Percentiles rank a stretch among this genome's conserved stretches.
phyloP scores from a whole-genome alignment of 1,140 invertebrate genomes.

The Lucilia cuprina region DNA sequence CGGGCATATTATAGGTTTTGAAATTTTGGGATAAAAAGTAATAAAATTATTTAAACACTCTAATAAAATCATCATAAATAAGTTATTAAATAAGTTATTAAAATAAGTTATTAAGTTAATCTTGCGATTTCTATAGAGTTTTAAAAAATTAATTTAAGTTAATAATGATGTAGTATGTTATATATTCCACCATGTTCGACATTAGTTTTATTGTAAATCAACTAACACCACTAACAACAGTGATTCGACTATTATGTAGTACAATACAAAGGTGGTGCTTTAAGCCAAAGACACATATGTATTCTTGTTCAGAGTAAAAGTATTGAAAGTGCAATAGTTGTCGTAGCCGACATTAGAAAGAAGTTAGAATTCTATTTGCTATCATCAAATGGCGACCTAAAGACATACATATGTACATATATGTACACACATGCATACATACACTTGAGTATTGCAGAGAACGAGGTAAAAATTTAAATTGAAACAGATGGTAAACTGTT shows the following conservation, averaged over 20 bases:
- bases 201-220: not conserved
- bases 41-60: no score
- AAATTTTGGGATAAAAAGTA: no score
- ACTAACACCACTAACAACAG: not conserved
- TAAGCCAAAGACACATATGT: not conserved
- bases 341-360: not conserved
- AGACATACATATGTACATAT: not conserved
- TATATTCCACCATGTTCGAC: no score
- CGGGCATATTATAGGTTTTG: no score
- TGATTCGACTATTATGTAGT: no score
- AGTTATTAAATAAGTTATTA: no score
- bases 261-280: not conserved
- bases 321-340: not conserved
- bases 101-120: no score
- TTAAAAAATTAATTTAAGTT: no score
- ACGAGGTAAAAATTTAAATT: constrained; percentile 23
- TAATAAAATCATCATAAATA: no score
- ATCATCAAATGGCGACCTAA: not conserved
- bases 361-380: not conserved
- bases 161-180: no score
- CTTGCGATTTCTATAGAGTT: no score
- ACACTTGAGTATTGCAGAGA: not conserved
- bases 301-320: not conserved
- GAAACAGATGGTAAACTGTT: constrained; percentile 25
- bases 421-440: not conserved